phyloP scores from a whole-genome alignment of 2,797 vertebrate genomes.

The Heteromormyrus szaboi region DNA sequence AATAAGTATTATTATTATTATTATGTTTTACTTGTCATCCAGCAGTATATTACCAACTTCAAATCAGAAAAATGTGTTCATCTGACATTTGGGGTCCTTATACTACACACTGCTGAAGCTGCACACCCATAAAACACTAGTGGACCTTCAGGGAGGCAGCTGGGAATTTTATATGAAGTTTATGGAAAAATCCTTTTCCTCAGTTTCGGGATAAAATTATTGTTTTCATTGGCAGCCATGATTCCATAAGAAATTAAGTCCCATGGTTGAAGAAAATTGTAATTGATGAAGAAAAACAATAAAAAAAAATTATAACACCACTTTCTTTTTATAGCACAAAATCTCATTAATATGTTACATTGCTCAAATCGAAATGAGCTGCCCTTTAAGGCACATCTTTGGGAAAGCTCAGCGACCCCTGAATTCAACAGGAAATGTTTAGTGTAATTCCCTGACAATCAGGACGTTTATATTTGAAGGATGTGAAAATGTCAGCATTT shows the following conservation, averaged over 20 bases:
- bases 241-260: conserved; percentile 7
- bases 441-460: background rate
- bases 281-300: background rate
- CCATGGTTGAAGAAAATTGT: background rate
- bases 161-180: background rate
- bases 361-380: background rate
- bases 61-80: background rate
- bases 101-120: conserved; percentile 33
- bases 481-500: background rate
- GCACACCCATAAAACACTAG: conserved; percentile 22
- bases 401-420: background rate
- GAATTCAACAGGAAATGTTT: background rate
- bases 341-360: background rate
- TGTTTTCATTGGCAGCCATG: conserved; percentile 27
- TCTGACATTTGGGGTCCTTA: background rate
- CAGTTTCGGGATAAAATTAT: background rate
- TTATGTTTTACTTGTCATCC: background rate
- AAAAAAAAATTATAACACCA: background rate
- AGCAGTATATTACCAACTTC: background rate
- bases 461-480: background rate
- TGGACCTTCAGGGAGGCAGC: conserved; percentile 25
- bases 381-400: background rate
- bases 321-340: background rate
- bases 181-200: conserved; percentile 22
- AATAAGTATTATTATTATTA: too few relatives aligned